Percentiles rank a stretch among this genome's conserved stretches.
These are phyloP conservation scores for Coelogynopora nodosa DNA, from an alignment of 2,888 invertebrate genomes.

Conservation along the genomic window DNA sequence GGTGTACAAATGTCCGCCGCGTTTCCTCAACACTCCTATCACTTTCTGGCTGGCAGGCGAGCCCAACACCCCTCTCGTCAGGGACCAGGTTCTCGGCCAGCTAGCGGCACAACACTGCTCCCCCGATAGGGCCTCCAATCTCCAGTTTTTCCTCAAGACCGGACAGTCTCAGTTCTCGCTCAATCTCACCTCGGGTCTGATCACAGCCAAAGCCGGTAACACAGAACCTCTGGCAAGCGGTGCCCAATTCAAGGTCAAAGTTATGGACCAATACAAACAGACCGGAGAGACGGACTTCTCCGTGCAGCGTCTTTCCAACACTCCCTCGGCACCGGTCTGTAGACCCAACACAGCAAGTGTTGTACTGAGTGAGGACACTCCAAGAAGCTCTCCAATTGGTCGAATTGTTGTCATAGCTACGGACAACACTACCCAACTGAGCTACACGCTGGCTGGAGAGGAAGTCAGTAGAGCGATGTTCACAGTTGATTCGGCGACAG, in stretches of 20 bases:
- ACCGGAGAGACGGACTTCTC: not conserved
- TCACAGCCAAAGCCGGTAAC: not conserved
- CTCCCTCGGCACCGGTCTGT: not conserved
- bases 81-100: not conserved
- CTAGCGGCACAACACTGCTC: not conserved
- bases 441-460: not conserved
- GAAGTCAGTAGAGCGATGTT: not conserved
- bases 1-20: not conserved
- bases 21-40: not conserved
- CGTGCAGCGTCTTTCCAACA: not conserved
- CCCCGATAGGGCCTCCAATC: not conserved
- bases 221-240: not conserved
- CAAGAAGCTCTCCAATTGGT: not conserved
- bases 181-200: not conserved
- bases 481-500: not conserved
- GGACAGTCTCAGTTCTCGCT: not conserved
- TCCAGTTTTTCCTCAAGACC: not conserved
- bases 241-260: not conserved
- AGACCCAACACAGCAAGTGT: not conserved
- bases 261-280: not conserved
- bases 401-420: not conserved
- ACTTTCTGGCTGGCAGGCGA: not conserved
- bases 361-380: not conserved
- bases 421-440: not conserved
- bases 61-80: not conserved